Percentiles rank a stretch among this genome's conserved stretches.
These are phyloP conservation scores for Adelognathus sp. DNA, from an alignment of 2,888 invertebrate genomes.

Conservation along the genomic window DNA sequence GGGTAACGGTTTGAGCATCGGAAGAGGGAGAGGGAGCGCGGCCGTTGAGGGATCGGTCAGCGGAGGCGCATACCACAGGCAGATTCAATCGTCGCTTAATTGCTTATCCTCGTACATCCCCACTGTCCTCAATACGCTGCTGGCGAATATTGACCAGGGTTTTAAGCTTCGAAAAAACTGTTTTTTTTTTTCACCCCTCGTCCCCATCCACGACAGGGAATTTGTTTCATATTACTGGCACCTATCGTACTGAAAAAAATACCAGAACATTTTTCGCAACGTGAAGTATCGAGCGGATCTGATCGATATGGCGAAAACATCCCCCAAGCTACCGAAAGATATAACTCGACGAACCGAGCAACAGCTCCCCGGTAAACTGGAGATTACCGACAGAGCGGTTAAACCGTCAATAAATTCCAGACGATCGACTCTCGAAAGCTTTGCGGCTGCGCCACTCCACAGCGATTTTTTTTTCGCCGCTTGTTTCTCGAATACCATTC, in stretches of 20 bases:
- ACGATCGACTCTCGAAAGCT: constrained; percentile 26
- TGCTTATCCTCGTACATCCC: constrained; percentile 65
- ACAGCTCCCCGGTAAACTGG: background rate
- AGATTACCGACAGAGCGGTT: constrained; percentile 13
- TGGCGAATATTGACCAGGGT: constrained; percentile 69
- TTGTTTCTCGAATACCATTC: constrained; percentile 13
- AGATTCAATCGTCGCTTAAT: constrained; percentile 76
- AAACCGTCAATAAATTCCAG: constrained; percentile 51
- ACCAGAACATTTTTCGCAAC: background rate
- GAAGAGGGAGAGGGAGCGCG: background rate
- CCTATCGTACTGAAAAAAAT: background rate
- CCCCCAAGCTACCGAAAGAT: no score
- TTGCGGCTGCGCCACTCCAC: background rate
- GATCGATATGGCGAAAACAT: background rate
- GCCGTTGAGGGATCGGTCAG: constrained; percentile 29
- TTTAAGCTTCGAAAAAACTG: constrained; percentile 69
- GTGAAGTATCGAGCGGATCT: background rate
- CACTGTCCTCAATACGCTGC: constrained; percentile 60
- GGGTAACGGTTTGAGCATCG: constrained; percentile 18
- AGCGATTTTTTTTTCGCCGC: background rate
- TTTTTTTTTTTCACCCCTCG: constrained; percentile 7
- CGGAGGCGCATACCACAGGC: constrained; percentile 52
- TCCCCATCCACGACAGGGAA: background rate
- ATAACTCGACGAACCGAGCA: background rate
- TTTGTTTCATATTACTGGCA: constrained; percentile 21